These are phyloP conservation scores for Agrochola lota DNA, from an alignment of 2,888 invertebrate genomes.

Conservation along the genomic window DNA sequence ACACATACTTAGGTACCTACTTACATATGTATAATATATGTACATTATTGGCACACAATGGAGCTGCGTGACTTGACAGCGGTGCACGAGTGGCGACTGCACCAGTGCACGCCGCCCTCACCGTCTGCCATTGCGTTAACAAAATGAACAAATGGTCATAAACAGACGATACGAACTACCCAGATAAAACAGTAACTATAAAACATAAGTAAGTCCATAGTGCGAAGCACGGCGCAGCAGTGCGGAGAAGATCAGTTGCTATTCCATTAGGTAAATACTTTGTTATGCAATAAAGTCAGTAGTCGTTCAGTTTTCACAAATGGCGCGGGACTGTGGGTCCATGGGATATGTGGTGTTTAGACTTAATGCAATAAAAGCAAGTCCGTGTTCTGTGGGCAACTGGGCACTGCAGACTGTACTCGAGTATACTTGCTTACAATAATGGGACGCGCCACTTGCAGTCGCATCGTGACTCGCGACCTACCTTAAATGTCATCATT, in stretches of 20 bases:
- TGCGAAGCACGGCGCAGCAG: no score
- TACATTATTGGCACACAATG: neutral
- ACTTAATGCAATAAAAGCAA: neutral
- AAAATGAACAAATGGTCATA: conserved; percentile 4
- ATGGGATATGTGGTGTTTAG: neutral
- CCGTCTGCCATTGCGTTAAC: conserved; percentile 3
- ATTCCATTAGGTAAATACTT: no score
- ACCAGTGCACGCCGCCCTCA: neutral
- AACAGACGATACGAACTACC: conserved; percentile 12
- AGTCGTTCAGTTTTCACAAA: neutral
- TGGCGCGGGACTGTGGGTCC: no score
- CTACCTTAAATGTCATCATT: neutral
- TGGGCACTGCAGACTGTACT: neutral
- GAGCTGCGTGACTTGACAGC: neutral
- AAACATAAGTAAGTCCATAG: neutral
- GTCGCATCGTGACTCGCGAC: neutral
- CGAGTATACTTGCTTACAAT: neutral
- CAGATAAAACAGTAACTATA: neutral
- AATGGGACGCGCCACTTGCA: neutral
- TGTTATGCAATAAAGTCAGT: neutral
- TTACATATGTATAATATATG: neutral
- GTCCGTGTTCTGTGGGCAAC: neutral
- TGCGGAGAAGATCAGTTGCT: no score
- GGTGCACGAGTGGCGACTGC: neutral
- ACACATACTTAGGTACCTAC: neutral